These are phyloP conservation scores for Apostichopus leukothele DNA, from an alignment of 53 echinoderm and acorn worm species.

Conservation along the genomic window DNA sequence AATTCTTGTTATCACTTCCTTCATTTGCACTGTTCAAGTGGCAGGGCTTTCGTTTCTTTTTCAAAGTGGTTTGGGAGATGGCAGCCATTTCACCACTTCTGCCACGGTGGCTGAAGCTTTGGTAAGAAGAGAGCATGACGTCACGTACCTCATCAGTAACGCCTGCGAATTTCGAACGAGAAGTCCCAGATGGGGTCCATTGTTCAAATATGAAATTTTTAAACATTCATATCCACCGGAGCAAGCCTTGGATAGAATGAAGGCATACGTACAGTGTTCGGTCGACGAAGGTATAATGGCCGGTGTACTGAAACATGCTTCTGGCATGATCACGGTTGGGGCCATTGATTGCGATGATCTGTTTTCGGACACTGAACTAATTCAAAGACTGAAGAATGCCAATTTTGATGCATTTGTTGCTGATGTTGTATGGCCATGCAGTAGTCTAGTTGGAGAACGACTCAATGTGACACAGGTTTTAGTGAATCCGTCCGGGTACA, in stretches of 20 bases:
- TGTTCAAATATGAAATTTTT: slow-evolving; percentile 53
- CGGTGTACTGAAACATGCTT: not conserved
- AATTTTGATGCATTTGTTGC: slow-evolving; percentile 61
- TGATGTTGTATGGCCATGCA: slow-evolving; percentile 65
- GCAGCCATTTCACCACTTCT: slow-evolving; percentile 57
- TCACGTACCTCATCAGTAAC: slow-evolving; percentile 56
- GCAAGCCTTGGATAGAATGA: slow-evolving; percentile 14
- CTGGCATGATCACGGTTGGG: not conserved
- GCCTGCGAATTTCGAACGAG: slow-evolving; percentile 40
- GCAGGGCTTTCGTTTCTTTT: slow-evolving; percentile 12
- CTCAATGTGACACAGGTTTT: slow-evolving; percentile 54
- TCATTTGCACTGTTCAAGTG: not conserved
- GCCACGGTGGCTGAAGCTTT: slow-evolving; percentile 51
- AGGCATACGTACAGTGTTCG: slow-evolving; percentile 19
- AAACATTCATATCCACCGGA: slow-evolving; percentile 53
- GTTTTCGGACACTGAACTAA: slow-evolving; percentile 55
- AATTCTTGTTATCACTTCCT: too few relatives aligned
- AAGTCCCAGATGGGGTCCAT: slow-evolving; percentile 30
- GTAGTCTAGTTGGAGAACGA: slow-evolving; percentile 53
- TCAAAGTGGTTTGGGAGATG: slow-evolving; percentile 37
- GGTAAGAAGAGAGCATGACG: slow-evolving; percentile 47
- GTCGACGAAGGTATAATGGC: slow-evolving; percentile 25
- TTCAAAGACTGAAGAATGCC: slow-evolving; percentile 47
- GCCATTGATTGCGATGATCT: slow-evolving; percentile 56
- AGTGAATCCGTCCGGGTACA: slow-evolving; percentile 50